Percentiles rank a stretch among this genome's conserved stretches.
Evolutionary conservation across 2,113 vertebrate genomes (phyloP).

Genomic region (Pyrgilauda ruficollis): DNA sequence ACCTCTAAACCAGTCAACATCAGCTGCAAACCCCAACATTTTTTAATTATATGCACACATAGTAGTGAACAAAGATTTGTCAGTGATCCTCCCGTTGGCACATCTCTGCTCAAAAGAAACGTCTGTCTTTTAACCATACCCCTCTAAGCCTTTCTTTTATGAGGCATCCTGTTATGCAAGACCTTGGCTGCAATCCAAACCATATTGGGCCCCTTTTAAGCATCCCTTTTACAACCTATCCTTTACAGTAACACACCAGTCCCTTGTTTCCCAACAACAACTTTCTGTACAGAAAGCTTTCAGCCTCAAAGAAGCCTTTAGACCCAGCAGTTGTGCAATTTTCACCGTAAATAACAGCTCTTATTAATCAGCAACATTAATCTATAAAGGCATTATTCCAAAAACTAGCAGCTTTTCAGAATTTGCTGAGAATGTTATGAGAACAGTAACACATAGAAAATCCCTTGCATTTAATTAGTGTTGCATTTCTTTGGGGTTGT

Average conservation of each 20-base stretch:
- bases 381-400: conserved; percentile 44
- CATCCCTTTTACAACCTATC: conserved; percentile 68
- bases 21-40: conserved; percentile 34
- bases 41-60: conserved; percentile 39
- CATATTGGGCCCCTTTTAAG: conserved; percentile 66
- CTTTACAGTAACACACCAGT: conserved; percentile 68
- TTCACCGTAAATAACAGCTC: conserved; percentile 52
- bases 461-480: not conserved
- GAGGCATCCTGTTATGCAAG: conserved; percentile 69
- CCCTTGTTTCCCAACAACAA: conserved; percentile 68
- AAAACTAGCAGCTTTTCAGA: conserved; percentile 43
- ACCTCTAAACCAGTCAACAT: not conserved
- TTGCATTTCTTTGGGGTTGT: not conserved
- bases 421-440: conserved; percentile 14
- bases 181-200: conserved; percentile 59
- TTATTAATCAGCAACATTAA: conserved; percentile 26
- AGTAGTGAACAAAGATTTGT: conserved; percentile 50
- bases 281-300: conserved; percentile 61
- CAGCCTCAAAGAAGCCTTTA: conserved; percentile 53
- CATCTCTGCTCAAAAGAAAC: conserved; percentile 53
- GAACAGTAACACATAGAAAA: conserved; percentile 24
- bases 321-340: conserved; percentile 29
- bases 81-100: conserved; percentile 43
- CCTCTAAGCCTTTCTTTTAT: conserved; percentile 66
- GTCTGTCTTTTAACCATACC: conserved; percentile 54